Percentiles rank a stretch among this genome's conserved stretches.
Evolutionary conservation across 2,113 vertebrate species (phyloP).

Genomic region (Nibea albiflora): DNA sequence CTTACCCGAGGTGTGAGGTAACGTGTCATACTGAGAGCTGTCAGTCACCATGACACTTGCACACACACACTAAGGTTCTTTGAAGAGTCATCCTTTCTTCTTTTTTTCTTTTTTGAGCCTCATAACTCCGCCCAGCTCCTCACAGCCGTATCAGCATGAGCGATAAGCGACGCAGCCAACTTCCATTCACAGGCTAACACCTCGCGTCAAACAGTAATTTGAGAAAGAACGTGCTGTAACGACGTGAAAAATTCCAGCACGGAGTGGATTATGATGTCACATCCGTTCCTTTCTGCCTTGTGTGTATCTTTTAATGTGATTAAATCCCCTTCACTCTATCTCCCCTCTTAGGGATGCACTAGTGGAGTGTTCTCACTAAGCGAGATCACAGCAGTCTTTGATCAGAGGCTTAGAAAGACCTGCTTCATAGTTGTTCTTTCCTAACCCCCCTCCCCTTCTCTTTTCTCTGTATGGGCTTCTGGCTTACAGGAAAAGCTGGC

Average conservation of each 20-base stretch:
- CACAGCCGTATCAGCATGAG: neutral
- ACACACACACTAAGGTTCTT: neutral
- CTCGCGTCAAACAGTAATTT: slow-evolving; percentile 37
- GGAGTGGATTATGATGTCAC: slow-evolving; percentile 36
- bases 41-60: slow-evolving; percentile 44
- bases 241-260: slow-evolving; percentile 23
- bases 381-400: slow-evolving; percentile 63
- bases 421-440: slow-evolving; percentile 13
- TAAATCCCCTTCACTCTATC: slow-evolving; percentile 46
- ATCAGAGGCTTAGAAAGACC: slow-evolving; percentile 58
- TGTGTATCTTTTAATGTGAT: slow-evolving; percentile 54
- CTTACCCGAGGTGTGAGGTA: slow-evolving; percentile 28
- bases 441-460: slow-evolving; percentile 28
- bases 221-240: slow-evolving; percentile 19
- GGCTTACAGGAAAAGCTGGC: slow-evolving; percentile 51
- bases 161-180: slow-evolving; percentile 21
- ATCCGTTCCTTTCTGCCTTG: slow-evolving; percentile 17
- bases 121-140: neutral
- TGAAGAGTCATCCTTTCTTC: neutral
- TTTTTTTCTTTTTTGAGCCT: neutral
- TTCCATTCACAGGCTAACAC: slow-evolving; percentile 37
- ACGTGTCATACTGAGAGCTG: slow-evolving; percentile 44
- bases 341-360: slow-evolving; percentile 20
- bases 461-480: slow-evolving; percentile 10
- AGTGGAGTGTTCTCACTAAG: slow-evolving; percentile 38